Evolutionary conservation across 2,888 invertebrate genomes (phyloP), one percentile per base, ranked within the genome.

Genomic region (Cyrtodaria siliqua): DNA sequence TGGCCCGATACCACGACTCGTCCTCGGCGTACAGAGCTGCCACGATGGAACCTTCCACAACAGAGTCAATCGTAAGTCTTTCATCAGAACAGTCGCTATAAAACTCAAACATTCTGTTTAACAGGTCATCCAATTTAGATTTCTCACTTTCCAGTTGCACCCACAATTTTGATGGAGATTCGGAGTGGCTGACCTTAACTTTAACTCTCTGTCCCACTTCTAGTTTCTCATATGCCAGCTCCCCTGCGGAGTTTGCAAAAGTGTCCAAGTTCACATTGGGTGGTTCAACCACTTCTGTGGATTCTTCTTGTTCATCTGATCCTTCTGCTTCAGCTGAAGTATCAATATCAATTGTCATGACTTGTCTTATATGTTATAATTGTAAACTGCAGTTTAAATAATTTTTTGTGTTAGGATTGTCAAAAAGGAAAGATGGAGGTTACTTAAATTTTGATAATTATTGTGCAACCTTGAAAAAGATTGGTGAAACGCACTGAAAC

Each of bases 1-100:
- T 56, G 0, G 84, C 89, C 9, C 92, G 71, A 71, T 89, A 90
- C 91, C 92, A 92, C 2, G 85, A 82, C 29, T 85, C 87, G 77
- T 91, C 91, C 26, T 88, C 89, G n/a, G 76, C 33, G 57, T 72
- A 90, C 42, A 81, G 72, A 0, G 87, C 88, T 18, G 88, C 87
- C 62, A 89, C 88, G 1, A 88, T 26, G 61, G 76, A 69, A 6
- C 80, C 85, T 18, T 83, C 74, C 9, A 50, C 14, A 2, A 82
- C 69, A 9, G 50, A 61, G 9, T 74, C 69, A n/a, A 87, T 26
- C 0, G 27, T 23, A 12, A 83, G 69, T 49, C 77, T 82, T 0
- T 44, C 70, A 29, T 79, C 79, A 4, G 79, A 29, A 18, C 75
- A 47, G 20, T 67, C 61, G 14, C 68, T 80, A 59, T 87, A 90